Evolutionary conservation across 1,140 invertebrate genomes (phyloP), one percentile per base, ranked within the genome.

Genomic region (Cotesia vestalis): DNA sequence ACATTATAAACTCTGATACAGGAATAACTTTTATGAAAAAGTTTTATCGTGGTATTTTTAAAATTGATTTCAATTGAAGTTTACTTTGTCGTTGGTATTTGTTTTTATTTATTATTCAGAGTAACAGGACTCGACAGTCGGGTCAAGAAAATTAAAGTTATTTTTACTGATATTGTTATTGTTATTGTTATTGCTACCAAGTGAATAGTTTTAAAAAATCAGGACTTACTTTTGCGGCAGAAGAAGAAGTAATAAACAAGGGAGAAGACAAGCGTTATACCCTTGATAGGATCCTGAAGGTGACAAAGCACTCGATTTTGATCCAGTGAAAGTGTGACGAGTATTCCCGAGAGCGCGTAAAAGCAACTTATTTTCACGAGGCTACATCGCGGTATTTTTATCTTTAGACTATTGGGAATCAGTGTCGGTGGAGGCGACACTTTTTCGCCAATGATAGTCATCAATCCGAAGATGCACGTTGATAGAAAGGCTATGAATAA

Each of bases 181-280:
- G 6, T 60, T 60, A 34, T 60, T 46, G 40, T 46, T 46, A 46
- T 46, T 46, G 6, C 11, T 46, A 46, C 3, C 3, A 11, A 46
- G 11, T 46, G 6, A 63, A 63, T 36, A n/a, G 12, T 17, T 9
- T 17, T 35, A 38, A 63, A 71, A 71, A 35, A 68, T 57, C 9
- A 9, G 11, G 11, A 75, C 87, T 88, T 83, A 91, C 89, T 87
- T 85, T 88, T 90, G 76, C 86, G 86, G 79, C 89, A 90, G 75
- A 90, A 89, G 79, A 90, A 89, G 79, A 90, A 90, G 75, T 90
- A 90, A 75, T 89, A 90, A 9, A 90, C 84, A 51, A 90, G 80
- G 0, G 90, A 87, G 76, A 90, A 90, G 0, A 90, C 86, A 46
- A 90, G 77, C 3, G 88, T 82, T 27, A 90, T 84, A 46, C 89